These are phyloP conservation scores for Uromys caudimaculatus DNA, from an alignment of 2,797 vertebrate genomes.

Conservation along the genomic window DNA sequence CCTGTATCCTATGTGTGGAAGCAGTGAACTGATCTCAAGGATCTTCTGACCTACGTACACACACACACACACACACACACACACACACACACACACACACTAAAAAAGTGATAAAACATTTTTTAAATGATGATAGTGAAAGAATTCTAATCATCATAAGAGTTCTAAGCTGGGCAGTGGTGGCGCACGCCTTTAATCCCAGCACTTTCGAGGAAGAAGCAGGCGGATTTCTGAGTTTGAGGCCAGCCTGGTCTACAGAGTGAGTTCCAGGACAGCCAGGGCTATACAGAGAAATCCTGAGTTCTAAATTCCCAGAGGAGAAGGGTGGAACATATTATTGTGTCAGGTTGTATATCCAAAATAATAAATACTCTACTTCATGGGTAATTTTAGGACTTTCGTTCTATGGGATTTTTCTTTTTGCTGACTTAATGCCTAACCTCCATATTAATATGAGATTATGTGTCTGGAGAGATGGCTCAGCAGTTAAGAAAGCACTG, in stretches of 20 bases:
- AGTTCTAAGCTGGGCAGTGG: no score
- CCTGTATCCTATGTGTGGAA: neutral
- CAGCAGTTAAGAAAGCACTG: neutral
- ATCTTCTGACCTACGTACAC: neutral
- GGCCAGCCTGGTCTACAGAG: no score
- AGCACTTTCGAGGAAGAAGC: no score
- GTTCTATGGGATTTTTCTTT: constrained; percentile 14
- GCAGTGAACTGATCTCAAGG: neutral
- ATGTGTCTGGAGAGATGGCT: neutral
- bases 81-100: neutral
- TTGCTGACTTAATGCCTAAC: neutral
- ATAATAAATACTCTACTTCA: neutral
- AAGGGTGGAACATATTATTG: neutral
- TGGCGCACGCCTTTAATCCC: no score
- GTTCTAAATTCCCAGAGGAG: constrained; percentile 14
- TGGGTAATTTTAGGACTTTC: constrained; percentile 44
- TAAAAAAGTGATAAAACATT: neutral
- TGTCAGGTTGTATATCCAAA: neutral
- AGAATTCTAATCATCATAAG: constrained; percentile 21
- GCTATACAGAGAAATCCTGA: no score
- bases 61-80: neutral
- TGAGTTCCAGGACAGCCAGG: no score
- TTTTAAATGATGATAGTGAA: neutral
- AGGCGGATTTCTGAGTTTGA: no score
- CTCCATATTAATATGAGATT: neutral